Evolutionary conservation across 2,888 invertebrate species (phyloP), one percentile per base, ranked within the genome.

Genomic region (Euplexia lucipara): DNA sequence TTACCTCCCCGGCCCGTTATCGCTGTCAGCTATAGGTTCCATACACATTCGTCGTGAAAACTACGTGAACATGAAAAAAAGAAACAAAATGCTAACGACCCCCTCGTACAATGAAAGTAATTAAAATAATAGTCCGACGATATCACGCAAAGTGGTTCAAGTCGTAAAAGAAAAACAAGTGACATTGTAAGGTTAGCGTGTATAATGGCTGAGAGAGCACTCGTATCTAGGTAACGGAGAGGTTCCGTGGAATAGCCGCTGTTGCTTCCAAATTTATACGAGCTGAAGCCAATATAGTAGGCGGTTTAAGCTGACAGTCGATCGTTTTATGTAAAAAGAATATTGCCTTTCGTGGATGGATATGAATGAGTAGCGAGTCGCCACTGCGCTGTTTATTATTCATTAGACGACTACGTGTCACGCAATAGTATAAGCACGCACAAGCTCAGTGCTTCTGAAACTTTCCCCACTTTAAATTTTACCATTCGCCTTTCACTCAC

Each of bases 381-480:
- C 91, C 91, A 89, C 88, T 83, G 88, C 86, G 88, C 92, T 92
- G 93, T 93, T 94, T 93, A 94, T 94, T 94, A 94, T 94, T 94
- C 94, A 94, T 94, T 92, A 93, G 92, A 91, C 90, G 93, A 89
- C 87, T 88, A 90, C 91, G 90, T 90, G 92, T 93, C 94, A 94
- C 94, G 94, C 94, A 90, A 93, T 86, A 88, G 87, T 87, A 83
- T 83, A 86, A 86, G 91, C 93, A 93, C 94, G 93, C 93, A 92
- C 92, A 88, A 87, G 86, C 88, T 86, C 91, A 86, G 87, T 86
- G 91, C 87, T 91, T 90, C 92, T 91, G 87, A 91, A 93, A 91
- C 91, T 91, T 92, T 88, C 81, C 86, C 86, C 79, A 77, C 78
- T 83, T 82, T 70, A 82, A 81, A 86, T 82, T 84, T 81, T 82